These are phyloP conservation scores for Pharmacophagus antenor DNA, from an alignment of 2,888 invertebrate species.

Conservation along the genomic window DNA sequence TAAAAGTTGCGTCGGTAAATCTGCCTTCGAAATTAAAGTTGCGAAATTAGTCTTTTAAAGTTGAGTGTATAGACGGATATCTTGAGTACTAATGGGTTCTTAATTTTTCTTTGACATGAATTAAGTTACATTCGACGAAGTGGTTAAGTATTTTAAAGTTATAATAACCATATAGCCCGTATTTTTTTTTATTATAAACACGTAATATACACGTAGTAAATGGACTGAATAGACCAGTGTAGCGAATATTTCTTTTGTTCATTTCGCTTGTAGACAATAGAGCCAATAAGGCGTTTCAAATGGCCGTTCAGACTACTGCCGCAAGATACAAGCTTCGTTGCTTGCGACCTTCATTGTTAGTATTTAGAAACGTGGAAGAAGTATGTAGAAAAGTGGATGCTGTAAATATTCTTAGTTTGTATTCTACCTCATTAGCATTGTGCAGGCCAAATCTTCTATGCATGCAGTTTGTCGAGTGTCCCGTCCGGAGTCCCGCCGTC, in stretches of 20 bases:
- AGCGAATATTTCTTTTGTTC: not conserved
- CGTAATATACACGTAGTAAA: not conserved
- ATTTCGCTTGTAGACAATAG: constrained; percentile 1
- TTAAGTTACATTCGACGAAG: too few species aligned
- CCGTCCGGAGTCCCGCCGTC: not conserved
- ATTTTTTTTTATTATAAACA: too few species aligned
- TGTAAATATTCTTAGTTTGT: constrained; percentile 19
- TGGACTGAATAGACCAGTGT: not conserved
- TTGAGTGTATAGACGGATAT: not conserved
- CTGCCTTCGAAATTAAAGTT: not conserved
- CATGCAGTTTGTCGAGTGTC: constrained; percentile 14
- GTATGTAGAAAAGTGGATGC: constrained; percentile 17
- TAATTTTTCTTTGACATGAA: too few species aligned
- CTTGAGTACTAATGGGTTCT: too few species aligned
- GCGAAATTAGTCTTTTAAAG: not conserved
- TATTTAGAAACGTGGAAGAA: constrained; percentile 18
- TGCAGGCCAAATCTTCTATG: constrained; percentile 15
- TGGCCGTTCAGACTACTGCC: constrained; percentile 2
- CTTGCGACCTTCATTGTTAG: constrained; percentile 4
- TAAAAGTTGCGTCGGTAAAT: not conserved
- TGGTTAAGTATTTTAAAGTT: too few species aligned
- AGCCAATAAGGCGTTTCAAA: constrained; percentile 4
- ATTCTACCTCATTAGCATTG: constrained; percentile 24
- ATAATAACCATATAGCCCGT: too few species aligned
- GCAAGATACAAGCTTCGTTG: constrained; percentile 5